Evolutionary conservation across 64 coral and sea anemone species (phyloP).

Genomic region (Catalaphyllia jardinei): DNA sequence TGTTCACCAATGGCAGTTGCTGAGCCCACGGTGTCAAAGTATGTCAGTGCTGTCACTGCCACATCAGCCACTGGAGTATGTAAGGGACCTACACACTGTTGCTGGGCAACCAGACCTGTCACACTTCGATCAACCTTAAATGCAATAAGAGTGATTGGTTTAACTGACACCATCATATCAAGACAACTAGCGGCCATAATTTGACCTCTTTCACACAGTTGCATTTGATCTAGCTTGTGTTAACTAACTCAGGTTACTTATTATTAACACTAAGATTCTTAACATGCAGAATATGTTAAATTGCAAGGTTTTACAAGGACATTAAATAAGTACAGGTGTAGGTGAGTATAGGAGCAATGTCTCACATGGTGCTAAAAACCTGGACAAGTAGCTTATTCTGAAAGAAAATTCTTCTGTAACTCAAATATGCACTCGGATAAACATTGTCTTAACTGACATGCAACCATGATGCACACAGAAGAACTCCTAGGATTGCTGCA

Average conservation of each 20-base stretch:
- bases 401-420: no score
- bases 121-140: slow-evolving; percentile 97
- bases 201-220: background rate
- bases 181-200: background rate
- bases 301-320: no score
- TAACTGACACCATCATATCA: background rate
- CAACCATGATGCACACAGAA: no score
- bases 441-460: no score
- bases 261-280: no score
- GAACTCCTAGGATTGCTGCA: no score
- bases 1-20: slow-evolving; percentile 98
- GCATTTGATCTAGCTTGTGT: background rate
- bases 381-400: no score
- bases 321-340: no score
- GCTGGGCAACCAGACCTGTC: slow-evolving; percentile 93
- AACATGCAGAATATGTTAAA: no score
- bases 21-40: slow-evolving; percentile 84
- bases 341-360: no score
- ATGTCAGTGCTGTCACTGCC: slow-evolving; percentile 83
- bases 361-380: no score
- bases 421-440: no score
- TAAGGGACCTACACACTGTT: slow-evolving; percentile 96
- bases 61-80: slow-evolving; percentile 95
- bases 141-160: background rate
- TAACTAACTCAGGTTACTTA: background rate